These are phyloP conservation scores for Zaprionus camerounensis DNA, from an alignment of 1,140 invertebrate species.

Conservation along the genomic window DNA sequence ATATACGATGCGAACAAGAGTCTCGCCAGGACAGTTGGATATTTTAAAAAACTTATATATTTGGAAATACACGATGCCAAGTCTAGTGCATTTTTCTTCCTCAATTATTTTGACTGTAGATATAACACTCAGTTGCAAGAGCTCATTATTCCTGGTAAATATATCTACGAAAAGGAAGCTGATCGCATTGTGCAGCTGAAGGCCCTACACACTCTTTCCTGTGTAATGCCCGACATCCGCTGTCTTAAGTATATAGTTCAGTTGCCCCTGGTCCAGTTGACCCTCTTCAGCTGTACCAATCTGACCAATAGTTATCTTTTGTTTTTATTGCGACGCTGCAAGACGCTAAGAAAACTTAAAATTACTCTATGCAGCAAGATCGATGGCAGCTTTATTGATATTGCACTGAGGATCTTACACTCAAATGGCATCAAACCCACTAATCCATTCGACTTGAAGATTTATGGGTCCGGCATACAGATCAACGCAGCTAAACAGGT, in stretches of 20 bases:
- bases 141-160: constrained; percentile 14
- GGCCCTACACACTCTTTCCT: neutral
- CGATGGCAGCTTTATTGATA: neutral
- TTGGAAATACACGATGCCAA: constrained; percentile 11
- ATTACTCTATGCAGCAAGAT: constrained; percentile 1
- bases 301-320: constrained; percentile 1
- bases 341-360: neutral
- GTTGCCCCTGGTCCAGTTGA: neutral
- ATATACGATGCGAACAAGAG: neutral
- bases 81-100: constrained; percentile 7
- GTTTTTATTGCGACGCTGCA: neutral
- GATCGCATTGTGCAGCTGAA: neutral
- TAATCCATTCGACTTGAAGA: neutral
- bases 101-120: neutral
- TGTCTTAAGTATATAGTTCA: neutral
- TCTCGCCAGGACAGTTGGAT: neutral
- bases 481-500: neutral
- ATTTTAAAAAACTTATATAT: neutral
- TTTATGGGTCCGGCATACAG: neutral
- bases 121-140: constrained; percentile 6
- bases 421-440: neutral
- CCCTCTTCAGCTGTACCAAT: constrained; percentile 1
- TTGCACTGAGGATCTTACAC: constrained; percentile 2
- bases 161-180: neutral
- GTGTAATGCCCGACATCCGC: neutral